A percentile compares a stretch with the other conserved stretches of the same genome.
phyloP scores from a whole-genome alignment of 2,888 invertebrate genomes.

The Drosophila atripex region DNA sequence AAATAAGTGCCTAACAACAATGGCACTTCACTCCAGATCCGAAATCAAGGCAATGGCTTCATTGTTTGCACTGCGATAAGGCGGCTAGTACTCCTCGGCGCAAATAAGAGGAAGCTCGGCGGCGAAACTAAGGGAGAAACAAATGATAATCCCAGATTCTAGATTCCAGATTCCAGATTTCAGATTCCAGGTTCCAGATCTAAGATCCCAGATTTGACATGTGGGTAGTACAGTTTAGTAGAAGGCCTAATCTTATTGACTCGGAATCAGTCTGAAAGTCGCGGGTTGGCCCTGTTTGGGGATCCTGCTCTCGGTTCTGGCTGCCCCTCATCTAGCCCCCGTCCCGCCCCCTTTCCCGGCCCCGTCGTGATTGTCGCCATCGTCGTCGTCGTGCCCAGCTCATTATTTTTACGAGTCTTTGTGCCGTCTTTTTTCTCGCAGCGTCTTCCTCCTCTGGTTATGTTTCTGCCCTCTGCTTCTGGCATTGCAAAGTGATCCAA shows the following conservation, averaged over 20 bases:
- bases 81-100: background rate
- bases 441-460: background rate
- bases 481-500: conserved; percentile 67
- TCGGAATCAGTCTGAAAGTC: no score
- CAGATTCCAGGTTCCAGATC: background rate
- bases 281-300: no score
- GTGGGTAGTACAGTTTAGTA: conserved; percentile 20
- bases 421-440: background rate
- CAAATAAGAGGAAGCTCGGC: no score
- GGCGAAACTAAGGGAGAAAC: background rate
- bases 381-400: conserved; percentile 63
- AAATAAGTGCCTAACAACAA: conserved; percentile 45
- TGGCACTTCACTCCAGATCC: conserved; percentile 44
- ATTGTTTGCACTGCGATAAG: conserved; percentile 37
- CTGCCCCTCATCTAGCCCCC: no score
- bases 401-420: conserved; percentile 71
- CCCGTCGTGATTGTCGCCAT: conserved; percentile 65
- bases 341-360: no score
- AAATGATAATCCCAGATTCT: no score
- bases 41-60: conserved; percentile 31
- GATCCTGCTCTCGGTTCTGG: no score
- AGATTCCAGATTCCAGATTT: background rate
- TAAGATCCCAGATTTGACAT: background rate
- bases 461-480: conserved; percentile 19
- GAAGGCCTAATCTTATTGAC: conserved; percentile 4